Percentiles rank a stretch among this genome's conserved stretches.
These are phyloP conservation scores for Folsomia manolachei DNA, from an alignment of 2,888 invertebrate genomes.

Conservation along the genomic window DNA sequence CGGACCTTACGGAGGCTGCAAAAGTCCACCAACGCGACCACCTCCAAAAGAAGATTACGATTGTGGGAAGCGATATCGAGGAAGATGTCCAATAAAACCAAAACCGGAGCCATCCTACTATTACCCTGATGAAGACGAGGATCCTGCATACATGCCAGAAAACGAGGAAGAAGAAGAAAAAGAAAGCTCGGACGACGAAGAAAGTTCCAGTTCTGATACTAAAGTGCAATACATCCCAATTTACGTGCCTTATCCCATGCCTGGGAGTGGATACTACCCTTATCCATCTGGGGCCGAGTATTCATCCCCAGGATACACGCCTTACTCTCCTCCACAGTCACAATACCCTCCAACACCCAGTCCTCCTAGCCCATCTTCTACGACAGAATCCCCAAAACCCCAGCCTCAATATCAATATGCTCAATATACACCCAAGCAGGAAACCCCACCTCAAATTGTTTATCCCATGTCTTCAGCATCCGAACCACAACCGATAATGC, in stretches of 20 bases:
- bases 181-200: background rate
- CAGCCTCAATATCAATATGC: slow-evolving; percentile 2
- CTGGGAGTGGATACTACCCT: too few relatives aligned
- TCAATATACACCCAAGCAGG: background rate
- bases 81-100: background rate
- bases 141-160: background rate
- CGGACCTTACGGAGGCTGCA: slow-evolving; percentile 1
- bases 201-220: background rate
- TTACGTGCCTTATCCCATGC: background rate
- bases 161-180: background rate
- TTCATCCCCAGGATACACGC: too few relatives aligned
- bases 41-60: background rate
- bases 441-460: too few relatives aligned
- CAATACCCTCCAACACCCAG: too few relatives aligned
- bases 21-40: background rate
- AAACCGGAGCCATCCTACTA: background rate
- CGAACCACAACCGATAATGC: background rate
- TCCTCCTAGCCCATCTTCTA: background rate
- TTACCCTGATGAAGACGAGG: background rate
- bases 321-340: too few relatives aligned
- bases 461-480: background rate
- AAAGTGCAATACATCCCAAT: background rate
- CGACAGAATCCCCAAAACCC: background rate
- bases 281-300: too few relatives aligned
- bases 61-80: background rate